Evolutionary conservation across 1,140 invertebrate species (phyloP), one percentile per base, ranked within the genome.

Genomic region (Drosophila kurseongensis): DNA sequence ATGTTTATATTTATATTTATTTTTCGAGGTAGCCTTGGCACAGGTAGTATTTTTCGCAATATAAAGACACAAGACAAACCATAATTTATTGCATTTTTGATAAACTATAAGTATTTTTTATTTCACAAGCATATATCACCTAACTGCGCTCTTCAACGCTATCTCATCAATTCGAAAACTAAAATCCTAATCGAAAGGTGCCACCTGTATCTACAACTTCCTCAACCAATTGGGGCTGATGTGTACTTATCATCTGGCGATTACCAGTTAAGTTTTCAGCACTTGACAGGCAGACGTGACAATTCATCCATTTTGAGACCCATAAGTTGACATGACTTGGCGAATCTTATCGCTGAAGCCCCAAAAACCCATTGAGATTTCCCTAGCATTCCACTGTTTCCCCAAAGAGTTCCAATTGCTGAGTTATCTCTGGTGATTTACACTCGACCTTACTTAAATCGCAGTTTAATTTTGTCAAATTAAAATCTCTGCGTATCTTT

Each of bases 171-270:
- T 44, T 36, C 3, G 32, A 44, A 35, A 36, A 35, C 10, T 16
- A 23, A 42, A 40, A 61, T 68, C 61, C 38, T 68, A 66, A 68
- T 68, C 60, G 32, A 65, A 12, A n/a, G 18, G 47, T 66, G 65
- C 65, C 65, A 68, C 65, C 65, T 71, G 65, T 71, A 48, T 54
- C 67, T 69, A 71, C 52, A 41, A 58, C 67, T 71, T 69, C 65
- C 67, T 71, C 42, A 57, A 57, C 67, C 67, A 71, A 71, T 71
- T 50, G 67, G 56, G 36, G 42, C 51, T 71, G 67, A 71, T 44
- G 36, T 45, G 65, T 27, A 65, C 65, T 52, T 68, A 68, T 68
- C 65, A 68, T 65, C 60, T 36, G 38, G 47, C 60, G 65, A 69
- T 50, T 71, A 71, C 52, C 67, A 41, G 51, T 48, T 57, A 44